Base-by-base conservation (phyloP, 2,797 vertebrate genomes). In the Anas bahamensis region DNA sequence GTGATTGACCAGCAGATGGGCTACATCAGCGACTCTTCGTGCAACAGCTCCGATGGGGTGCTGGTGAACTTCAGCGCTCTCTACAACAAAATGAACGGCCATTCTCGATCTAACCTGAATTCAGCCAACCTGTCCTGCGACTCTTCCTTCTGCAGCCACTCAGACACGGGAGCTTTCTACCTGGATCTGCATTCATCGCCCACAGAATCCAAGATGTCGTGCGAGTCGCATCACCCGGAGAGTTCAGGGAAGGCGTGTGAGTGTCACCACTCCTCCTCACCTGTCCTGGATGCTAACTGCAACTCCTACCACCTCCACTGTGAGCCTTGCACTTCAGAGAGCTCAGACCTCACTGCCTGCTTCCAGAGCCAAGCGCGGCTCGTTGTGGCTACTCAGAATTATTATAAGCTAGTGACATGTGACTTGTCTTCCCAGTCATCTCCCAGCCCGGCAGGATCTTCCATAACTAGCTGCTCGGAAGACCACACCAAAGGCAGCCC, bases 1-100 rank as follows among this genome's bases (percentile, higher is more conserved):
- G 96, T 96, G 2, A 96, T 92, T 12, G 98, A 98, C 95, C 98
- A 98, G 86, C 98, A 98, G 91, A 98, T 98, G 89, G 98, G 98
- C 81, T 99, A 99, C 9, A 97, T 98, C 94, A 99, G 99, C 18
- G 99, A 99, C 97, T 99, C 99, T 1, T 99, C 99, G 44, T 99
- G 99, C 98, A 99, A 99, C 97, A 99, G 99, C 92, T 99, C 99
- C 0, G 99, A 99, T 1, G 99, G 99, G 0, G 98, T 99, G 44
- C 98, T 99, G 24, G 99, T 99, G 89, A 99, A 99, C 94, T 99
- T 99, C 98, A 99, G 99, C n/a, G 97, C 99, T 78, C 99, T 99
- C 86, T 99, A 99, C 98, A 99, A 98, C 97, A 99, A 99, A 94
- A 98, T 98, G 98, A 99, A 98, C 63, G 92, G 98, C n/a, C 94